These are phyloP conservation scores for Morpho achilles DNA, from an alignment of 2,888 invertebrate genomes.

Conservation along the genomic window DNA sequence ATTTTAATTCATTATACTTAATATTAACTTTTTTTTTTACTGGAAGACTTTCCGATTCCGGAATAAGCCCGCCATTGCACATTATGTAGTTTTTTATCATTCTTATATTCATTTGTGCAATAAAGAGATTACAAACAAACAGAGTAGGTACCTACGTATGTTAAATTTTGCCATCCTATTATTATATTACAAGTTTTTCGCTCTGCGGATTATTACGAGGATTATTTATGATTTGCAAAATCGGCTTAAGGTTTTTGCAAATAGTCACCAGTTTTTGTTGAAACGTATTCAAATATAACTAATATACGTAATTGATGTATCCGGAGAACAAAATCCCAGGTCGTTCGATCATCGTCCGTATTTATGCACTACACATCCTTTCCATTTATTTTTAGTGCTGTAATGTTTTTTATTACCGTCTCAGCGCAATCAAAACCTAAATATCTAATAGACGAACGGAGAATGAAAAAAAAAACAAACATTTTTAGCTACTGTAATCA, in stretches of 20 bases:
- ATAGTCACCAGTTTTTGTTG: constrained; percentile 7
- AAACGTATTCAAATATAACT: constrained; percentile 2
- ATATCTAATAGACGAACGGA: background rate
- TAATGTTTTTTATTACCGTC: constrained; percentile 6
- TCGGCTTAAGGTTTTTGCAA: background rate
- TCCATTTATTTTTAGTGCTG: constrained; percentile 2
- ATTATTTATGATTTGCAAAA: background rate
- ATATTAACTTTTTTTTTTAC: too few species aligned
- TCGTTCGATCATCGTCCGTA: constrained; percentile 11
- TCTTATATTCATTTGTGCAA: too few species aligned
- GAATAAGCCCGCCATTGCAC: too few species aligned
- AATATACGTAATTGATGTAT: constrained; percentile 11
- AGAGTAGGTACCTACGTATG: background rate
- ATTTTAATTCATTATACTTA: too few species aligned
- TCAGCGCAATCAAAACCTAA: background rate
- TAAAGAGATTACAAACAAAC: background rate
- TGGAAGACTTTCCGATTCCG: too few species aligned
- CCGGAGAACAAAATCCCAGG: constrained; percentile 7
- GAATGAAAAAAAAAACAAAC: background rate
- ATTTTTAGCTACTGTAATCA: constrained; percentile 7
- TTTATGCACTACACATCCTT: constrained; percentile 16
- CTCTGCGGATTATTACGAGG: background rate
- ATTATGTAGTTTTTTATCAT: too few species aligned
- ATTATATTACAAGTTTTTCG: background rate
- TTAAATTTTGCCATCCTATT: background rate